Conservation (phyloP, 1,140 invertebrate genomes). For the Hyles euphorbiae region DNA sequence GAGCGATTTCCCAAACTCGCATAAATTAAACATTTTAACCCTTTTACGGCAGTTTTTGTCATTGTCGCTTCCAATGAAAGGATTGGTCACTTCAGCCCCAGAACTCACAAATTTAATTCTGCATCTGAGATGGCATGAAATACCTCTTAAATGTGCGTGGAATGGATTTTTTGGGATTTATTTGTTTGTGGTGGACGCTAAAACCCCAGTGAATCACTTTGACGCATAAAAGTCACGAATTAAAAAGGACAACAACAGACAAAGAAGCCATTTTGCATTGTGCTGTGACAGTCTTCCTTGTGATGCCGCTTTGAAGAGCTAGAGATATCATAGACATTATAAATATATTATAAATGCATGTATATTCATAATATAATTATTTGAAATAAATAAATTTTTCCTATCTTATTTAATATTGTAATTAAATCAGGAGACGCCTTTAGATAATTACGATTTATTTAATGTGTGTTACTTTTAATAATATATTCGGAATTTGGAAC, state of each 20-base stretch:
- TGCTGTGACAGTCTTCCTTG: constrained; percentile 66
- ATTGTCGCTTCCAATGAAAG: constrained; percentile 1
- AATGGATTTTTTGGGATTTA: background rate
- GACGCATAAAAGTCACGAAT: constrained; percentile 72
- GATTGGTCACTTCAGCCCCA: background rate
- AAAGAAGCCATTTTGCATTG: constrained; percentile 72
- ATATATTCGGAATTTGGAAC: no score
- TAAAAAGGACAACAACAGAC: constrained; percentile 71
- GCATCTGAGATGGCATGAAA: background rate
- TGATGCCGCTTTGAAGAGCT: constrained; percentile 52
- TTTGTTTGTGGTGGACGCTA: constrained; percentile 14
- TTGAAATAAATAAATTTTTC: no score
- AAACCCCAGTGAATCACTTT: constrained; percentile 60
- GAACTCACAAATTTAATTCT: background rate
- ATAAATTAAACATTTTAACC: constrained; percentile 9
- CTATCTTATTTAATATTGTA: no score
- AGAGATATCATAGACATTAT: constrained; percentile 32
- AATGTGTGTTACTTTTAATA: no score
- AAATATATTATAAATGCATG: no score
- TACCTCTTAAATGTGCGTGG: background rate
- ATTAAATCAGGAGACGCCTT: no score
- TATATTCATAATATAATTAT: no score
- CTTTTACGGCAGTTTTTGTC: constrained; percentile 28
- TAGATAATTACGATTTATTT: no score
- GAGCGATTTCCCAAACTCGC: constrained; percentile 23